A percentile compares a stretch with the other conserved stretches of the same genome.
These are phyloP conservation scores for Crambe crambe DNA, from an alignment of 37 sponge, comb jelly and placozoan genomes.

Conservation along the genomic window DNA sequence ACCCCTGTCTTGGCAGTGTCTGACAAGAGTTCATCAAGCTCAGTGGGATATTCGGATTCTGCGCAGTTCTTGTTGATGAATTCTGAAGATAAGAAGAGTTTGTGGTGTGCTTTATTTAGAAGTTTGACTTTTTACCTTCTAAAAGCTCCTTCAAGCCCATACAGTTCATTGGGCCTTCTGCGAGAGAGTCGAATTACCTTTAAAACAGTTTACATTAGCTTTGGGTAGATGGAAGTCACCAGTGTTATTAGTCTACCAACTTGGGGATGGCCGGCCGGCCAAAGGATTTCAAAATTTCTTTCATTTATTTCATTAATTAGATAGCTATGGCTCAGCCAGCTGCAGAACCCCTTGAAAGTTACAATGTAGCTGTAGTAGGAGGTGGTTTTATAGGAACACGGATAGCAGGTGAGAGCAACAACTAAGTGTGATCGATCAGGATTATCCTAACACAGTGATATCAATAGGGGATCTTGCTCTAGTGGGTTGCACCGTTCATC, in stretches of 20 bases:
- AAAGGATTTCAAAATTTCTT: background rate
- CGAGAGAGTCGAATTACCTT: background rate
- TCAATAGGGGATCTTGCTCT: constrained; percentile 43
- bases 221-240: no score
- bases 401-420: constrained; percentile 25
- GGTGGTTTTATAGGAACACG: constrained; percentile 18
- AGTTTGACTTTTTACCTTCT: constrained; percentile 32
- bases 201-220: no score
- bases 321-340: background rate
- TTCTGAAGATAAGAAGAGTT: constrained; percentile 1
- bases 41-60: constrained; percentile 31
- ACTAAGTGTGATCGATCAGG: background rate
- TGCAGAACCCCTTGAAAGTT: background rate
- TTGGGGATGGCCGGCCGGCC: no score
- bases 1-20: constrained; percentile 61
- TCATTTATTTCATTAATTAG: background rate
- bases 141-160: constrained; percentile 35
- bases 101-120: constrained; percentile 41
- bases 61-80: constrained; percentile 16
- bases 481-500: constrained; percentile 30
- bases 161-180: constrained; percentile 33
- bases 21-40: constrained; percentile 33
- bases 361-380: constrained; percentile 50
- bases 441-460: background rate
- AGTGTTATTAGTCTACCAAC: no score